Percentiles rank a stretch among this genome's conserved stretches.
Evolutionary conservation across 2,113 vertebrate genomes (phyloP).

Genomic region (Heterocephalus glaber): DNA sequence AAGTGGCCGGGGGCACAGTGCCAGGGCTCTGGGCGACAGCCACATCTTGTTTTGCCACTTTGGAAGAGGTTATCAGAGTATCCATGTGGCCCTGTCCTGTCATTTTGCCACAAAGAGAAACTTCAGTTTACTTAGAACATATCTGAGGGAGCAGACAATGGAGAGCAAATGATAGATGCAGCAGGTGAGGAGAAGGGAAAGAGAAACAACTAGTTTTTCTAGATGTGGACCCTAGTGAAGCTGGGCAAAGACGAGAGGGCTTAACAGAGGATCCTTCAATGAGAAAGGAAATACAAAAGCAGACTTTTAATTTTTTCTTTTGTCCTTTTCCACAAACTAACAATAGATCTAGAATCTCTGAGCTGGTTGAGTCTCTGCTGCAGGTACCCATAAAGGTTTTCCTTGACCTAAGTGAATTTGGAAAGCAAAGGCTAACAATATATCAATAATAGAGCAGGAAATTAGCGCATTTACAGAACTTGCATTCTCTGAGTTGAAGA

Average conservation of each 20-base stretch:
- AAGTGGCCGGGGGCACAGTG: not conserved
- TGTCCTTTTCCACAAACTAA: fast-evolving
- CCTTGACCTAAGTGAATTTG: not conserved
- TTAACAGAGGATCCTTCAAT: not conserved
- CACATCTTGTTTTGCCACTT: not conserved
- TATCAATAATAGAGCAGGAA: not conserved
- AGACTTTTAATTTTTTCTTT: not conserved
- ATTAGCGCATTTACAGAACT: not conserved
- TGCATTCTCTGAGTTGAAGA: not conserved
- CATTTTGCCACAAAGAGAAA: not conserved
- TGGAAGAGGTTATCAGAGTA: no score
- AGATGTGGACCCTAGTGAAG: no score
- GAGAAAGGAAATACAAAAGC: not conserved
- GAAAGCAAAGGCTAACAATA: not conserved
- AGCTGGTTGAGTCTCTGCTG: not conserved
- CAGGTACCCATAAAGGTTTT: not conserved
- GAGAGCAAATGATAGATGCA: not conserved
- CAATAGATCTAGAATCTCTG: not conserved
- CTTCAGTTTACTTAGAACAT: not conserved
- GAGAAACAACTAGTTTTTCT: not conserved
- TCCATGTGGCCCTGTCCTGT: not conserved
- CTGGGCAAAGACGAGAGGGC: not conserved
- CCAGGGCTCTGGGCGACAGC: not conserved
- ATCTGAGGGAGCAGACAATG: fast-evolving
- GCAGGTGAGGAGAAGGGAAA: not conserved